These are phyloP conservation scores for Penaeus indicus DNA, from an alignment of 1,140 invertebrate species.

Conservation along the genomic window DNA sequence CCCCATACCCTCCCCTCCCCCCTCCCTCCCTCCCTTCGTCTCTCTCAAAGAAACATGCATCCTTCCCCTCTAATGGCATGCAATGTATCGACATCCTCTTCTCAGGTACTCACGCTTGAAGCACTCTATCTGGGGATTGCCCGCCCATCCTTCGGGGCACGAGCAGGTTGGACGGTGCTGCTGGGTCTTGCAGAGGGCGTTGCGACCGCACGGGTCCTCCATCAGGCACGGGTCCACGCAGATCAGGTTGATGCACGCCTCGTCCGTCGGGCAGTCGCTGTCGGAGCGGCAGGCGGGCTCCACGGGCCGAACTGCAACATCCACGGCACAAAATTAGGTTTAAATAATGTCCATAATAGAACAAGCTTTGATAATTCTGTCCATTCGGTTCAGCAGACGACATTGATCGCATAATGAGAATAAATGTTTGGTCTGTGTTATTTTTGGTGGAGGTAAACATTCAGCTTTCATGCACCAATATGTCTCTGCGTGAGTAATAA, in stretches of 20 bases:
- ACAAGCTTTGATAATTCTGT: too few species aligned
- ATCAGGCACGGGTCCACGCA: conserved; percentile 85
- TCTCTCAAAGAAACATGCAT: conserved; percentile 26
- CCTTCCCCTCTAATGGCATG: background rate
- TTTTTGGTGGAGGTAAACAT: too few species aligned
- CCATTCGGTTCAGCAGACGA: too few species aligned
- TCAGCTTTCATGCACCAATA: too few species aligned
- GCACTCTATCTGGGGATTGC: conserved; percentile 87
- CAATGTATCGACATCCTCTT: too few species aligned
- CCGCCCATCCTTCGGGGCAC: conserved; percentile 86
- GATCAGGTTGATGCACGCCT: conserved; percentile 83
- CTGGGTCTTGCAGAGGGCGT: conserved; percentile 81
- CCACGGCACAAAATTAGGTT: too few species aligned
- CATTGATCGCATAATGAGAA: too few species aligned
- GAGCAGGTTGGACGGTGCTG: conserved; percentile 83
- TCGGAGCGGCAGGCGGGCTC: conserved; percentile 84
- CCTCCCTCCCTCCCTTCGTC: too few species aligned
- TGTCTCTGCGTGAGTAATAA: too few species aligned
- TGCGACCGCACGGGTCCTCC: conserved; percentile 82
- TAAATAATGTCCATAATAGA: too few species aligned
- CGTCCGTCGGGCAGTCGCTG: conserved; percentile 84
- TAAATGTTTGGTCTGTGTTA: too few species aligned
- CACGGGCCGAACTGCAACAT: conserved; percentile 27
- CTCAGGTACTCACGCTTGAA: conserved; percentile 82
- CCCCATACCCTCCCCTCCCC: too few species aligned